Evolutionary conservation across 2,797 vertebrate species (phyloP).

Genomic region (Cyprinella venusta): DNA sequence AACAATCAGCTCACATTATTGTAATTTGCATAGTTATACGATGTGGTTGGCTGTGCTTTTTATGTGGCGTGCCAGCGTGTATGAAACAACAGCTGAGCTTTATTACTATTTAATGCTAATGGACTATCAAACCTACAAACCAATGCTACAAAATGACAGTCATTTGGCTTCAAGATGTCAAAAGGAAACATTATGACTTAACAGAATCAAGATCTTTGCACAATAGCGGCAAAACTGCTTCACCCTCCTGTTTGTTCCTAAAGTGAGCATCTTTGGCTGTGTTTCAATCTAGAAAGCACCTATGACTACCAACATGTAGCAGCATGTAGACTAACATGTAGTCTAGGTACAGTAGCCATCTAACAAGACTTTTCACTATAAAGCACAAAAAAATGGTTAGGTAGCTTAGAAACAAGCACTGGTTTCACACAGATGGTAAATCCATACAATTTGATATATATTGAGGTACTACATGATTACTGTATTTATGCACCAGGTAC

Average conservation of each 20-base stretch:
- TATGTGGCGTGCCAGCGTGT: background rate
- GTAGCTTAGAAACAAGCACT: background rate
- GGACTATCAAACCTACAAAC: background rate
- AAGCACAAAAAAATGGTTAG: background rate
- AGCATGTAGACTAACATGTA: no score
- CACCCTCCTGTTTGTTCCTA: background rate
- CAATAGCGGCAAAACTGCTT: background rate
- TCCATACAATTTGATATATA: background rate
- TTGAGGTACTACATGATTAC: background rate
- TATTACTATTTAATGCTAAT: slow-evolving; percentile 23
- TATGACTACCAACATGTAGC: background rate
- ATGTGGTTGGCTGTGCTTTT: background rate
- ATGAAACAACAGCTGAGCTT: slow-evolving; percentile 35
- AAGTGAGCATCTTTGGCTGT: background rate
- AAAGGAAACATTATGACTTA: background rate
- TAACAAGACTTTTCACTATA: background rate
- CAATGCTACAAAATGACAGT: slow-evolving; percentile 14
- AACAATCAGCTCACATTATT: slow-evolving; percentile 10
- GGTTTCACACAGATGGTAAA: background rate
- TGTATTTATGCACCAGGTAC: background rate
- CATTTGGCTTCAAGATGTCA: background rate
- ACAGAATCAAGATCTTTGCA: background rate
- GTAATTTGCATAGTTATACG: slow-evolving; percentile 2
- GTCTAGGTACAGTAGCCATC: background rate
- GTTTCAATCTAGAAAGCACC: background rate